Evolutionary conservation across 2,888 invertebrate genomes (phyloP).

Genomic region (Himalopsyche anomala): DNA sequence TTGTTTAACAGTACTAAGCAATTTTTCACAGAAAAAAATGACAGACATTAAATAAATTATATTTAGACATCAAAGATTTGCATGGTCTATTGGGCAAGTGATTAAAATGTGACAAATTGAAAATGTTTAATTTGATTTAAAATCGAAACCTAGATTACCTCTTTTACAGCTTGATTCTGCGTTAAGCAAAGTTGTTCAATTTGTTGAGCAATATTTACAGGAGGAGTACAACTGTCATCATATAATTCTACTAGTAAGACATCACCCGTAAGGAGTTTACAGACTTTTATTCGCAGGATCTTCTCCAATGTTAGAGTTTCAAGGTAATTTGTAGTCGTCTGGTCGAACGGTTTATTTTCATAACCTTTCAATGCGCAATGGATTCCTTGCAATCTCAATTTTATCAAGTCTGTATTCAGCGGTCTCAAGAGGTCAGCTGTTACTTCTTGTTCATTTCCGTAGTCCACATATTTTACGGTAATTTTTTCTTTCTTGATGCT

Average conservation of each 20-base stretch:
- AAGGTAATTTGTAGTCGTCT: constrained; percentile 78
- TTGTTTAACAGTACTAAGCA: too few species aligned
- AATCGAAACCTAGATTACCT: constrained; percentile 47
- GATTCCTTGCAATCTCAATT: constrained; percentile 84
- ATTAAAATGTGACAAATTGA: too few species aligned
- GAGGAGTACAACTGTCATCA: constrained; percentile 76
- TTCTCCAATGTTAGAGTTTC: constrained; percentile 84
- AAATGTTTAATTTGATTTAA: too few species aligned
- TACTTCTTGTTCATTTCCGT: constrained; percentile 94
- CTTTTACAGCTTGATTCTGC: constrained; percentile 67
- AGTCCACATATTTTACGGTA: constrained; percentile 92
- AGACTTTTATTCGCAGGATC: constrained; percentile 74
- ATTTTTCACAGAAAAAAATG: too few species aligned
- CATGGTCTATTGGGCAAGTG: too few species aligned
- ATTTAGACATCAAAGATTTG: too few species aligned
- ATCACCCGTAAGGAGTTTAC: constrained; percentile 69
- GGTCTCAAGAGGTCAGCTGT: constrained; percentile 77
- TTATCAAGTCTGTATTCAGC: constrained; percentile 81
- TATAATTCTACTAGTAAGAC: constrained; percentile 80
- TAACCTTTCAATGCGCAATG: constrained; percentile 85
- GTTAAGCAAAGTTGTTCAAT: constrained; percentile 68
- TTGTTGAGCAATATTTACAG: constrained; percentile 77
- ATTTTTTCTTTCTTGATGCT: constrained; percentile 78
- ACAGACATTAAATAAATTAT: too few species aligned
- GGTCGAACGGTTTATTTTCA: constrained; percentile 76